Evolutionary conservation across 2,888 invertebrate genomes (phyloP), one percentile per base, ranked within the genome.

Genomic region (Pherbina coryleti): DNA sequence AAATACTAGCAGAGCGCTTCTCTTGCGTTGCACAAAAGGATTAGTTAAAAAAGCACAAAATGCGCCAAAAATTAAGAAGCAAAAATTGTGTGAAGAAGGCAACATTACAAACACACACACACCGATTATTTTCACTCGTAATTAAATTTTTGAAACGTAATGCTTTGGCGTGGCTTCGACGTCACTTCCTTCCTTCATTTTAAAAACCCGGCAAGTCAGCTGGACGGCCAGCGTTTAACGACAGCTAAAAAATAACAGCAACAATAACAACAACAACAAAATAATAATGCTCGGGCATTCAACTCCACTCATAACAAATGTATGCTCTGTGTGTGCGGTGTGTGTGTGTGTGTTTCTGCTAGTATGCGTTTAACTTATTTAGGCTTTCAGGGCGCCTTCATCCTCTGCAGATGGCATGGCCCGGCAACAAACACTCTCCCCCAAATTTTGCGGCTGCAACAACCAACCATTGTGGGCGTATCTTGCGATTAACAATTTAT

Each of bases 141-240:
- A 70, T 70, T 70, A 70, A 70, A 53, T 55, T 28, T 51, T 53
- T 55, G 34, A 70, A 55, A 53, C 70, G 53, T 31, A 31, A 64
- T 9, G 64, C 34, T 70, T 70, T 55, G 19, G 22, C 31, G 55
- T 2, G 44, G 34, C 51, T 31, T 34, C 57, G 11, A 14, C 3
- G 57, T 14, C 7, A 64, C 31, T 3, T 31, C 5, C 28, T 44
- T 11, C 11, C 44, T 11, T 11, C 11, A 11, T 11, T 44, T 44
- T 44, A 14, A 44, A 44, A 44, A 11, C 11, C 44, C 7, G 8
- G 37, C 37, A 4, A 7, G 37, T 14, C 22, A 37, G 14, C 19
- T 22, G 19, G 22, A 9, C 2, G 9, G n/a, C 34, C 66, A 66
- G 7, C 62, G n/a, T 60, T 44, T 11, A 60, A 25, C 60, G 28